A percentile compares a stretch with the other conserved stretches of the same genome.
Evolutionary conservation across 2,113 vertebrate species (phyloP).

Genomic region (Butastur rufipennis): DNA sequence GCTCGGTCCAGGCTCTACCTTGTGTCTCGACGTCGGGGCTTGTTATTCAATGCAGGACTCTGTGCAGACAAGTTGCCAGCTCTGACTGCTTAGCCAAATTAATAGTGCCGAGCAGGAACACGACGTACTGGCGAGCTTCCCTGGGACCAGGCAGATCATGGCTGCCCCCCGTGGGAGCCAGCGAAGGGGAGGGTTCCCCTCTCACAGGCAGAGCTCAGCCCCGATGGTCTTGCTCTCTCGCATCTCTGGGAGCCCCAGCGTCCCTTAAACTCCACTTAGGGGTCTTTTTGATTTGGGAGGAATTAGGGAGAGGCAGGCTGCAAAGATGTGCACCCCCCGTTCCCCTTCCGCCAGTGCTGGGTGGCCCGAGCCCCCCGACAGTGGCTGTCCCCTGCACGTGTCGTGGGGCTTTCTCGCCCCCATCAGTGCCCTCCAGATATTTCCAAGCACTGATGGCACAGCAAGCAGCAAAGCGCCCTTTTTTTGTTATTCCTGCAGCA

Average conservation of each 20-base stretch:
- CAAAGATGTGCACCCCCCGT: neutral
- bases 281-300: neutral
- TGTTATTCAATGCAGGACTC: neutral
- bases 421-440: neutral
- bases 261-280: neutral
- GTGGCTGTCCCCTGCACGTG: neutral
- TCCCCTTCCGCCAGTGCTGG: accelerated
- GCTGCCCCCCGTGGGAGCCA: neutral
- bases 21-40: accelerated
- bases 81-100: neutral
- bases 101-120: conserved; percentile 21
- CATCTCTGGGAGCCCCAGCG: neutral
- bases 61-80: neutral
- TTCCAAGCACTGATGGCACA: neutral
- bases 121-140: neutral
- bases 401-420: neutral
- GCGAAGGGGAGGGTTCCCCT: neutral
- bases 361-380: neutral
- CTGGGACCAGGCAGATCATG: neutral
- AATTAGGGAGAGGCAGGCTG: neutral
- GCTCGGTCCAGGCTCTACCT: neutral
- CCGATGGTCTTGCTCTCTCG: neutral
- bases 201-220: neutral
- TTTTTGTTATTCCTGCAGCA: neutral
- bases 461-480: neutral